Percentiles rank a stretch among this genome's conserved stretches.
phyloP scores from a whole-genome alignment of 2,797 vertebrate genomes.

The Chaetophractus vellerosus region DNA sequence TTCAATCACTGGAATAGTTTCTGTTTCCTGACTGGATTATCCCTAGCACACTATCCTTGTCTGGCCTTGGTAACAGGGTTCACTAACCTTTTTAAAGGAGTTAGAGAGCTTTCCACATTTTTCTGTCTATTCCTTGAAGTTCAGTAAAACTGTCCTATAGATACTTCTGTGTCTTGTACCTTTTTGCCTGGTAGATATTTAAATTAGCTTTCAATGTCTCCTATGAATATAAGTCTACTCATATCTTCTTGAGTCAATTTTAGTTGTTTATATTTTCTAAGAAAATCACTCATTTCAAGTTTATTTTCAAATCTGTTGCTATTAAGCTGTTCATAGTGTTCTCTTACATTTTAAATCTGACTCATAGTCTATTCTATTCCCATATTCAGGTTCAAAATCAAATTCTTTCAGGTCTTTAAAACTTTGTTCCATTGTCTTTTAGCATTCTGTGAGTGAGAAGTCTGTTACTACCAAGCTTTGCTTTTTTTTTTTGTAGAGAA shows the following conservation, averaged over 20 bases:
- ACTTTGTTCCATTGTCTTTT: neutral
- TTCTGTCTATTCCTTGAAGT: slow-evolving; percentile 3
- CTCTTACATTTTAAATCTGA: neutral
- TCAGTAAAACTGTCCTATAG: neutral
- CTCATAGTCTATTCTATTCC: neutral
- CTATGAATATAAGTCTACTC: neutral
- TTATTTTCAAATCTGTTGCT: slow-evolving; percentile 40
- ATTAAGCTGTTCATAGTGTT: neutral
- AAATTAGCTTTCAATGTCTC: slow-evolving; percentile 48
- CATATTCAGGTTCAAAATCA: slow-evolving; percentile 1
- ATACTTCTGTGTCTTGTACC: neutral
- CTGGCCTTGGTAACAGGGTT: slow-evolving; percentile 1
- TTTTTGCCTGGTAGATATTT: slow-evolving; percentile 24
- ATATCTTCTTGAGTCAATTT: slow-evolving; percentile 27
- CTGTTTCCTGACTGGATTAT: neutral
- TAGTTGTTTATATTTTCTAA: slow-evolving; percentile 15
- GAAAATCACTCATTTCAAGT: slow-evolving; percentile 16
- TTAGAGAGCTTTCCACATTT: slow-evolving; percentile 9
- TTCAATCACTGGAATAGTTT: neutral
- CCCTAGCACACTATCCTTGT: neutral
- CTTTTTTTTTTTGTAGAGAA: neutral
- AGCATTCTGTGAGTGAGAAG: neutral
- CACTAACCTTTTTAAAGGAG: neutral
- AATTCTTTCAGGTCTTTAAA: neutral
- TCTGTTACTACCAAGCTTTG: neutral